Base-by-base conservation (phyloP, 2,797 vertebrate species). In the Brotula barbata region DNA sequence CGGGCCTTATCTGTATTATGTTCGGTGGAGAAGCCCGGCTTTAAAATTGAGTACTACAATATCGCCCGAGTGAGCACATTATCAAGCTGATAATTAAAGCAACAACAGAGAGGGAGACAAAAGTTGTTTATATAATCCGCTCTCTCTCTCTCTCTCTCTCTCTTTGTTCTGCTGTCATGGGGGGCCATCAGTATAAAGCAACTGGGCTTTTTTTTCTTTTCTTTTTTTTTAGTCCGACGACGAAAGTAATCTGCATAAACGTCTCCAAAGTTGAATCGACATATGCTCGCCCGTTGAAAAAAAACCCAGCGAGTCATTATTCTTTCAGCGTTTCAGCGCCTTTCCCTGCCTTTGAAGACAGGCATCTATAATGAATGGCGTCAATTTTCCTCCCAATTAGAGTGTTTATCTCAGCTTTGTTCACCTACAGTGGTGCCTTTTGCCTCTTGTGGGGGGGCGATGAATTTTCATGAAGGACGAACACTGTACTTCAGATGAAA, bases 391-490 rank as follows among this genome's bases (percentile, higher is more conserved):
- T 87, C 77, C 88, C 86, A 90, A 89, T 90, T 90, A 90, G 83
- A 81, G 84, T 88, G 88, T 89, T 90, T 90, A 89, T 88, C 86
- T 83, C 40, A 37, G 80, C 85, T 88, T 87, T 87, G 85, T 85
- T 89, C 88, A 89, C 86, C 87, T 89, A 86, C 85, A 82, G 82
- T 81, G 81, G 71, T 87, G 81, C 80, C 78, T 81, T n/a, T 68
- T 78, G 80, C 82, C 81, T 88, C 84, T 80, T 81, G 75, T 78
- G 73, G 72, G 73, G n/a, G 63, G 67, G 13, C 41, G 42, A 88
- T 89, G 84, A 87, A 89, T 89, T 90, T 88, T 87, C 77, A 90
- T 90, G 86, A 89, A 89, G 85, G 88, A 84, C 87, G 86, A 88
- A 87, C 86, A 75, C 81, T 76, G 75, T 80, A 80, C 74, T 87